A percentile compares a stretch with the other conserved stretches of the same genome.
Conservation (phyloP, 2,113 vertebrate genomes). For the Sphaerodactylus townsendi region DNA sequence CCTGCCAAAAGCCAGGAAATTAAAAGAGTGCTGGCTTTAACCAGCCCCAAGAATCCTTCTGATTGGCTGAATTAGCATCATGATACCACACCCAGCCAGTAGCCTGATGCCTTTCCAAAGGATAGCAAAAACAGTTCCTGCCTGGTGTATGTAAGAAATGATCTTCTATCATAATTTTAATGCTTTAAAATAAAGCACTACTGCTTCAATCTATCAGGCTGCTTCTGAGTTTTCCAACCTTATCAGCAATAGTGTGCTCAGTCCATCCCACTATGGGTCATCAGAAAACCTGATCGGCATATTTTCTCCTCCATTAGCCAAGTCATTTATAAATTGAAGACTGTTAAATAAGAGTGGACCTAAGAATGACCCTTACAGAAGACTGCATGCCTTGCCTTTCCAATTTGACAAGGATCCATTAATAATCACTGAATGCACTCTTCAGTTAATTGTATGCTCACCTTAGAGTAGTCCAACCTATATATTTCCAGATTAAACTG, state of each 20-base stretch:
- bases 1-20: too few relatives aligned
- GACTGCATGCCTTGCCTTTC: not conserved
- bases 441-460: slow-evolving; percentile 6
- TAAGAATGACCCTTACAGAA: not conserved
- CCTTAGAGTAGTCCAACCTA: not conserved
- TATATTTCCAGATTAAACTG: not conserved
- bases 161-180: not conserved
- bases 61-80: too few relatives aligned
- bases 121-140: too few relatives aligned
- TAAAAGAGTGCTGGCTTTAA: too few relatives aligned
- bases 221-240: not conserved
- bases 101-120: too few relatives aligned
- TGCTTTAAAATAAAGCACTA: not conserved
- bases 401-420: not conserved
- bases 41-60: too few relatives aligned
- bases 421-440: not conserved
- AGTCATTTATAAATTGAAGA: slow-evolving; percentile 10
- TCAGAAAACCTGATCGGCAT: not conserved
- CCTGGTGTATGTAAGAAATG: too few relatives aligned
- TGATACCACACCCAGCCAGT: too few relatives aligned
- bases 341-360: slow-evolving; percentile 1
- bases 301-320: not conserved
- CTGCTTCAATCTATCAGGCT: not conserved
- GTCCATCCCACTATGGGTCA: not conserved
- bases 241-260: not conserved